These are phyloP conservation scores for Microctenopoma steveboyesi DNA, from an alignment of 2,797 vertebrate species.

Conservation along the genomic window DNA sequence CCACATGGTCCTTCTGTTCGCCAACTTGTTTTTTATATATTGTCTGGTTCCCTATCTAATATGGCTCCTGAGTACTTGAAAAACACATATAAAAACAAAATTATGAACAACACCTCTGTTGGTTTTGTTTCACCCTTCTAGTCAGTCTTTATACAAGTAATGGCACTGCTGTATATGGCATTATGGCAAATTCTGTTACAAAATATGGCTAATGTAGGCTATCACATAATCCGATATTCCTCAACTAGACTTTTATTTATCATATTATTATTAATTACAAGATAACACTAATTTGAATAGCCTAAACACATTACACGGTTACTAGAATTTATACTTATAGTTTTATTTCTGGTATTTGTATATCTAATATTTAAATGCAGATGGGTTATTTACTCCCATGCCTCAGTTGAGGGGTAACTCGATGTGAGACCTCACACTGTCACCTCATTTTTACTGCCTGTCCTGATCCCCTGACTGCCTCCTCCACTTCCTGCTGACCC, in stretches of 20 bases:
- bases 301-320: conserved; percentile 70
- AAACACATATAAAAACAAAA: conserved; percentile 76
- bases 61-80: conserved; percentile 84
- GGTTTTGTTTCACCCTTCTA: conserved; percentile 59
- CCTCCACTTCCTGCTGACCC: conserved; percentile 82
- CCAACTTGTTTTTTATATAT: conserved; percentile 37
- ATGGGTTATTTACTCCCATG: conserved; percentile 60
- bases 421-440: conserved; percentile 85
- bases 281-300: conserved; percentile 71
- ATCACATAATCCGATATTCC: conserved; percentile 73
- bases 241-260: conserved; percentile 57
- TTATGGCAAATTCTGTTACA: conserved; percentile 80
- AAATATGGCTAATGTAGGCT: conserved; percentile 85
- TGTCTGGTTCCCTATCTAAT: conserved; percentile 74
- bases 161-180: conserved; percentile 83
- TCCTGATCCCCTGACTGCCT: conserved; percentile 89
- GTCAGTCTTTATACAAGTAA: conserved; percentile 72
- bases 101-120: conserved; percentile 72
- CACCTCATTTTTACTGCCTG: conserved; percentile 94
- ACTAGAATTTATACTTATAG: conserved; percentile 68
- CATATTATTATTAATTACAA: conserved; percentile 73
- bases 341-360: conserved; percentile 60
- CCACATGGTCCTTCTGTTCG: conserved; percentile 48
- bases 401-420: conserved; percentile 52
- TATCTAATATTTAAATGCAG: conserved; percentile 71